Conservation (phyloP, 2,113 vertebrate species). For the Rhombomys opimus region DNA sequence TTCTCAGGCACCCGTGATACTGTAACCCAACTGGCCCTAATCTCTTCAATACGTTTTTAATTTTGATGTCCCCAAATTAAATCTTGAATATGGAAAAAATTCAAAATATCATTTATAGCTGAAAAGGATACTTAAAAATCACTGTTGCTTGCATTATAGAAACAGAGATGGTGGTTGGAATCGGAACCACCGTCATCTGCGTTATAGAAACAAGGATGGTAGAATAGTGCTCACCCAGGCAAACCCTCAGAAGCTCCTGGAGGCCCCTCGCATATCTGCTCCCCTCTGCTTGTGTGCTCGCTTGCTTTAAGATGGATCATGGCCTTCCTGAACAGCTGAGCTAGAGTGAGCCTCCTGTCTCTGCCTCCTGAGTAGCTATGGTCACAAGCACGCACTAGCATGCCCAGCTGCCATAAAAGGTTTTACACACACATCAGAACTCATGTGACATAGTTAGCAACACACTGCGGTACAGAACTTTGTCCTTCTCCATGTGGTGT, state of each 20-base stretch:
- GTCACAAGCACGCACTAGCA: background rate
- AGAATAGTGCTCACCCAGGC: background rate
- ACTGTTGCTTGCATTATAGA: background rate
- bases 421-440: background rate
- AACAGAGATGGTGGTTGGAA: background rate
- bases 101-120: background rate
- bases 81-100: background rate
- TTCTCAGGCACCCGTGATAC: background rate
- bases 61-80: background rate
- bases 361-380: background rate
- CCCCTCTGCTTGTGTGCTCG: background rate
- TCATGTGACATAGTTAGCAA: background rate
- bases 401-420: background rate
- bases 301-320: background rate
- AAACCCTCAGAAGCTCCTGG: background rate
- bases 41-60: background rate
- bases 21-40: background rate
- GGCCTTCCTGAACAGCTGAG: background rate
- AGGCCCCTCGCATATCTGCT: background rate
- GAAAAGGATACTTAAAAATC: background rate
- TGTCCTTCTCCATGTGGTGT: background rate
- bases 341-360: background rate
- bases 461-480: background rate
- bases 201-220: background rate
- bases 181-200: background rate